Conservation (phyloP, 2,888 invertebrate species). For the Steinernema scapterisci region DNA sequence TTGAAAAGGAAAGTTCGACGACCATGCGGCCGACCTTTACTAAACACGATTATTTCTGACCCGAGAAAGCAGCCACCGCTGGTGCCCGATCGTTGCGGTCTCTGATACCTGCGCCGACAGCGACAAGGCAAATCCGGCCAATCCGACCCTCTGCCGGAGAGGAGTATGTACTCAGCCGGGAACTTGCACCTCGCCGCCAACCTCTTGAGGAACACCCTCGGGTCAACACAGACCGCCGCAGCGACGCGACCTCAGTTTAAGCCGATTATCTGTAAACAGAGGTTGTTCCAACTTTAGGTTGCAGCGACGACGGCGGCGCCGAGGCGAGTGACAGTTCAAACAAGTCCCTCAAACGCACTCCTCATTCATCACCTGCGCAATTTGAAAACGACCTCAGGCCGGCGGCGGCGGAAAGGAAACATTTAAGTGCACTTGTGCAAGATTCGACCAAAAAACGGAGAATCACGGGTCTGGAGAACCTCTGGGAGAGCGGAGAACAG, state of each 20-base stretch:
- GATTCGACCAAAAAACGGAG: not conserved
- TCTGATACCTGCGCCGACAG: not conserved
- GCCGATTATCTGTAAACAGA: slow-evolving; percentile 32
- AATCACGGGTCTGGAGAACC: too few relatives aligned
- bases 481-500: too few relatives aligned
- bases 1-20: too few relatives aligned
- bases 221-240: slow-evolving; percentile 24
- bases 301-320: too few relatives aligned
- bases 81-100: not conserved
- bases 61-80: too few relatives aligned
- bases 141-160: slow-evolving; percentile 12
- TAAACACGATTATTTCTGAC: too few relatives aligned
- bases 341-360: not conserved
- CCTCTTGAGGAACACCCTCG: slow-evolving; percentile 29
- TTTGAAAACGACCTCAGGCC: not conserved
- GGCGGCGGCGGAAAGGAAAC: not conserved
- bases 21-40: too few relatives aligned
- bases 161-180: not conserved
- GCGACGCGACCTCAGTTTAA: slow-evolving; percentile 8
- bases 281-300: slow-evolving; percentile 24
- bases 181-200: slow-evolving; percentile 26
- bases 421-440: not conserved
- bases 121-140: not conserved
- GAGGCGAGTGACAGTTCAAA: not conserved
- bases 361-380: not conserved